phyloP scores from a whole-genome alignment of 2,888 invertebrate genomes.

The Caenorhabditis becei region DNA sequence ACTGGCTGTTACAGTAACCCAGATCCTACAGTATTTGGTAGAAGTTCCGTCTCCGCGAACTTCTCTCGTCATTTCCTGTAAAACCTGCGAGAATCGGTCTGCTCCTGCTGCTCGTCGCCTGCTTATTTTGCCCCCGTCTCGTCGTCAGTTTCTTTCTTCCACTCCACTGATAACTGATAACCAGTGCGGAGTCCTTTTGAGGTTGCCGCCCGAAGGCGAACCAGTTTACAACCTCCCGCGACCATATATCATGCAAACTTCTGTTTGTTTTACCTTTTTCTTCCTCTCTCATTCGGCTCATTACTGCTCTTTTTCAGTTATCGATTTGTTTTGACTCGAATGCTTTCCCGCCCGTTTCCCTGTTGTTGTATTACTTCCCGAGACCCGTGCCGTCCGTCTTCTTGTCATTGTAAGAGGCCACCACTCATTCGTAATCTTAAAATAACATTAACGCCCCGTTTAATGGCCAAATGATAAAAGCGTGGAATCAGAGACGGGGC shows the following conservation, averaged over 20 bases:
- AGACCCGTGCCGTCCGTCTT: background rate
- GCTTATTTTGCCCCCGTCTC: constrained; percentile 14
- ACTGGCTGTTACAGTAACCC: too few relatives aligned
- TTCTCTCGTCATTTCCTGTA: constrained; percentile 4
- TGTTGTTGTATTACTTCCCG: background rate
- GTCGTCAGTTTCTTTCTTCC: background rate
- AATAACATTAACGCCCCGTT: constrained; percentile 59
- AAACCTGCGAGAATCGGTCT: background rate
- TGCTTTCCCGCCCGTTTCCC: too few relatives aligned
- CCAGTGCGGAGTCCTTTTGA: constrained; percentile 58
- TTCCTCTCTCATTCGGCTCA: background rate
- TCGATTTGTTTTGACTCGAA: constrained; percentile 1
- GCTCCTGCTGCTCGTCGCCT: background rate
- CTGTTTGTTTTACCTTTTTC: constrained; percentile 29
- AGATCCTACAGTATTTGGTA: too few relatives aligned
- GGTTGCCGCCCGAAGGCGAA: constrained; percentile 33
- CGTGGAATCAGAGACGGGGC: constrained; percentile 17
- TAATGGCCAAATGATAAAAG: constrained; percentile 42
- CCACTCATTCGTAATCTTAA: constrained; percentile 61
- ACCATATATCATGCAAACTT: constrained; percentile 44
- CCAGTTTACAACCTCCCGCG: constrained; percentile 53
- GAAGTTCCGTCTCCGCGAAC: too few relatives aligned
- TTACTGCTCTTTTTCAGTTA: constrained; percentile 1
- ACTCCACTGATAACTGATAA: constrained; percentile 36
- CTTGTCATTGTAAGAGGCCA: constrained; percentile 9